A percentile compares a stretch with the other conserved stretches of the same genome.
Evolutionary conservation across 2,797 vertebrate species (phyloP).

Genomic region (Lycodopsis pacificus): DNA sequence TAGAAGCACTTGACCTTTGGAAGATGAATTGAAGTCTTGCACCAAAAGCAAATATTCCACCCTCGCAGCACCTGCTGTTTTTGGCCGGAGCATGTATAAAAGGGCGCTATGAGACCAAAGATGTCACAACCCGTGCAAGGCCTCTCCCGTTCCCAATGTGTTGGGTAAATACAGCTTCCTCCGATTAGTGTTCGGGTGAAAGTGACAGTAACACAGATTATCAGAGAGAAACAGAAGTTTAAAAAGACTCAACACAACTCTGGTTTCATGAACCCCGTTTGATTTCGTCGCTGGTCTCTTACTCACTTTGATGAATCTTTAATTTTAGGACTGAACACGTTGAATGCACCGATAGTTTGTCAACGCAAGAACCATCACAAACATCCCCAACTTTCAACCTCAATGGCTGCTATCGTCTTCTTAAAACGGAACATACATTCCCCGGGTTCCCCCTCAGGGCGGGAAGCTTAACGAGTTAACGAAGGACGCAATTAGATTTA

Average conservation of each 20-base stretch:
- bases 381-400: background rate
- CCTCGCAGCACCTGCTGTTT: conserved; percentile 26
- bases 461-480: conserved; percentile 69
- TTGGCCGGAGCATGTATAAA: conserved; percentile 32
- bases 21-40: conserved; percentile 4
- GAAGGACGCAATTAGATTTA: conserved; percentile 76
- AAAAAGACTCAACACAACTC: too few species aligned
- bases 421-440: background rate
- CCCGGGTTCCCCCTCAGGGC: conserved; percentile 20
- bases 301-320: too few species aligned
- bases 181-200: too few species aligned
- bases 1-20: conserved; percentile 9
- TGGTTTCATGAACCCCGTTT: background rate
- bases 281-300: too few species aligned
- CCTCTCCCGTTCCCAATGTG: background rate
- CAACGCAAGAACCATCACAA: background rate
- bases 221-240: background rate
- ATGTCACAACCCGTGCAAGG: background rate
- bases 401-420: background rate
- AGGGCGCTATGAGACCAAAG: background rate
- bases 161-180: background rate
- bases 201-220: background rate
- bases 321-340: too few species aligned
- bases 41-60: conserved; percentile 17
- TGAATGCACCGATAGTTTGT: background rate